Percentiles rank a stretch among this genome's conserved stretches.
These are phyloP conservation scores for Poecilia picta DNA, from an alignment of 2,797 vertebrate species.

Conservation along the genomic window DNA sequence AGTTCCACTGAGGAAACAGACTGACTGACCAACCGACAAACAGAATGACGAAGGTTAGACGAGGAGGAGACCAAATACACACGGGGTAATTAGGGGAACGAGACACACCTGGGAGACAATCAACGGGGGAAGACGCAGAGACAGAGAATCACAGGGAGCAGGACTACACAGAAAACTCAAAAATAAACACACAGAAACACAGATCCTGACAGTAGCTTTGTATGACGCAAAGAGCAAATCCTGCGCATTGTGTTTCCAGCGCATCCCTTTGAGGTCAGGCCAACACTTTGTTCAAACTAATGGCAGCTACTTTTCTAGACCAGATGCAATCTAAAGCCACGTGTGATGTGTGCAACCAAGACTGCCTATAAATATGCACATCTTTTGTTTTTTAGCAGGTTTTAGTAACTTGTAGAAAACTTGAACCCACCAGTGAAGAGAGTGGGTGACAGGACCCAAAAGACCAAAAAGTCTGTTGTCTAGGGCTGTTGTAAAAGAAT, in stretches of 20 bases:
- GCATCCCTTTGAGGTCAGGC: background rate
- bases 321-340: background rate
- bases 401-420: background rate
- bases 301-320: background rate
- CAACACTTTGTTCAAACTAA: constrained; percentile 8
- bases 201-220: too few relatives aligned
- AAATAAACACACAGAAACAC: too few relatives aligned
- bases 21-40: too few relatives aligned
- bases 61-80: too few relatives aligned
- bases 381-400: background rate
- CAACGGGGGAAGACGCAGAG: too few relatives aligned
- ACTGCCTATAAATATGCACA: background rate
- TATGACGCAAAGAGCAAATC: background rate
- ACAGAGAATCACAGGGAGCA: too few relatives aligned
- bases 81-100: too few relatives aligned
- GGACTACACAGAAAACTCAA: too few relatives aligned
- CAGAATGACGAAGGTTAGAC: too few relatives aligned
- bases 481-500: too few relatives aligned
- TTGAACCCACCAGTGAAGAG: background rate
- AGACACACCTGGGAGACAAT: too few relatives aligned
- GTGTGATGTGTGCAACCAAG: background rate
- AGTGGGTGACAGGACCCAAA: background rate
- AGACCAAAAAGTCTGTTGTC: background rate
- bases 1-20: too few relatives aligned
- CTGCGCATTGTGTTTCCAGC: constrained; percentile 8